Conservation (phyloP, 1,140 invertebrate genomes). For the Bombus confusus region DNA sequence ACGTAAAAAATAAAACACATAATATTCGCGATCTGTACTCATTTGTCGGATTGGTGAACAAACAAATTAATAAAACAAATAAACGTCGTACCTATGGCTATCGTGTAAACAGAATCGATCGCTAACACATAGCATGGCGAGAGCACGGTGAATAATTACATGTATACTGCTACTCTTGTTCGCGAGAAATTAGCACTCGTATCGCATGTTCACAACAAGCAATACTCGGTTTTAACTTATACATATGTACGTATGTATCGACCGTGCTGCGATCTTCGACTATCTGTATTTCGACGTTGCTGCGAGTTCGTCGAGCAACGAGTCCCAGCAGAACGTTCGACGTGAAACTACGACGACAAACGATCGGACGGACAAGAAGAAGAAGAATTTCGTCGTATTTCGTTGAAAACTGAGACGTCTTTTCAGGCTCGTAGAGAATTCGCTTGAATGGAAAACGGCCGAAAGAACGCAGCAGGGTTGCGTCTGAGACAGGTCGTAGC, state of each 20-base stretch:
- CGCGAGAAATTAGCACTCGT: neutral
- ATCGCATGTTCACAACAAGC: slow-evolving; percentile 28
- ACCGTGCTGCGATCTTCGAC: neutral
- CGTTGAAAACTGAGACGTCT: no score
- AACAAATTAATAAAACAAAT: neutral
- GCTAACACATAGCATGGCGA: slow-evolving; percentile 35
- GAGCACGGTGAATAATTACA: slow-evolving; percentile 47
- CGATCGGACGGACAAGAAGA: no score
- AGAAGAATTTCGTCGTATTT: neutral
- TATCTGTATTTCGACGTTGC: neutral
- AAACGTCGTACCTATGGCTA: slow-evolving; percentile 23
- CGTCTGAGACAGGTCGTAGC: neutral
- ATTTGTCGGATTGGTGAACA: neutral
- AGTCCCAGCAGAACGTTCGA: no score
- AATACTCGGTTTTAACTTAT: slow-evolving; percentile 35
- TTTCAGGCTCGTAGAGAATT: neutral
- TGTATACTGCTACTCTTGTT: slow-evolving; percentile 37
- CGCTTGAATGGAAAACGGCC: neutral
- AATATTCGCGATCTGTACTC: neutral
- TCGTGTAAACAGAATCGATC: neutral
- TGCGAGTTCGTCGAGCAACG: neutral
- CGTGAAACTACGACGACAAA: no score
- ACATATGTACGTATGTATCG: slow-evolving; percentile 18
- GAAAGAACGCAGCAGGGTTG: neutral
- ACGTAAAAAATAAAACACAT: slow-evolving; percentile 26